phyloP scores from a whole-genome alignment of 37 sponge, comb jelly and placozoan genomes.

The Theonella swinhoei region DNA sequence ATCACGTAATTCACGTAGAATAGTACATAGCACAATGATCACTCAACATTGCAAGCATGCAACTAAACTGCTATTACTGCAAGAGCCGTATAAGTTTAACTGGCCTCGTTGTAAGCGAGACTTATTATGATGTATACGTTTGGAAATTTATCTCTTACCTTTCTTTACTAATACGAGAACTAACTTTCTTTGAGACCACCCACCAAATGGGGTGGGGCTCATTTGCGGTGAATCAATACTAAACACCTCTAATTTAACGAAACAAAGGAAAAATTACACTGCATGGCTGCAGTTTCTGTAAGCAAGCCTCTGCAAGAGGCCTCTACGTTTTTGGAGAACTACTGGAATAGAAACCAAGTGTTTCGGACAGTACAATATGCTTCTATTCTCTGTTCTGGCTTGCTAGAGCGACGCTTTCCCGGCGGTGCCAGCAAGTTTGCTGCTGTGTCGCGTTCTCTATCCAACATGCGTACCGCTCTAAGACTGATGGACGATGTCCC shows the following conservation, averaged over 20 bases:
- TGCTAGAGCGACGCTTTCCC: neutral
- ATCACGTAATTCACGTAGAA: too few relatives aligned
- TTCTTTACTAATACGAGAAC: too few relatives aligned
- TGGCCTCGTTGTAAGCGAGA: too few relatives aligned
- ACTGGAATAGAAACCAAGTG: conserved; percentile 59
- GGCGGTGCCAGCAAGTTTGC: neutral
- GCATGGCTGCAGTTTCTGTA: neutral
- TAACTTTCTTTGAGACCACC: too few relatives aligned
- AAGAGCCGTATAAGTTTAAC: too few relatives aligned
- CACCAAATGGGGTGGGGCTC: neutral
- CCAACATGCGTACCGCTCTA: conserved; percentile 45
- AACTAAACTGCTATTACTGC: too few relatives aligned
- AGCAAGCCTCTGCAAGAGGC: conserved; percentile 7
- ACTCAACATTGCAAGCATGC: too few relatives aligned
- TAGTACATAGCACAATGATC: too few relatives aligned
- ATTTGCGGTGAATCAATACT: too few relatives aligned
- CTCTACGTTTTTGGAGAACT: conserved; percentile 54
- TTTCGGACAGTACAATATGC: conserved; percentile 45
- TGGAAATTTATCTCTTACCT: too few relatives aligned
- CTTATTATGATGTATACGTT: too few relatives aligned
- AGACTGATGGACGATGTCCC: conserved; percentile 61
- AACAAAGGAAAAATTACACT: neutral
- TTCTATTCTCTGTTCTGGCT: conserved; percentile 18
- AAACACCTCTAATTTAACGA: neutral
- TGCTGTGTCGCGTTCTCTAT: neutral